Conservation (phyloP, 2,113 vertebrate genomes). For the Cryptoleucopteryx plumbea region DNA sequence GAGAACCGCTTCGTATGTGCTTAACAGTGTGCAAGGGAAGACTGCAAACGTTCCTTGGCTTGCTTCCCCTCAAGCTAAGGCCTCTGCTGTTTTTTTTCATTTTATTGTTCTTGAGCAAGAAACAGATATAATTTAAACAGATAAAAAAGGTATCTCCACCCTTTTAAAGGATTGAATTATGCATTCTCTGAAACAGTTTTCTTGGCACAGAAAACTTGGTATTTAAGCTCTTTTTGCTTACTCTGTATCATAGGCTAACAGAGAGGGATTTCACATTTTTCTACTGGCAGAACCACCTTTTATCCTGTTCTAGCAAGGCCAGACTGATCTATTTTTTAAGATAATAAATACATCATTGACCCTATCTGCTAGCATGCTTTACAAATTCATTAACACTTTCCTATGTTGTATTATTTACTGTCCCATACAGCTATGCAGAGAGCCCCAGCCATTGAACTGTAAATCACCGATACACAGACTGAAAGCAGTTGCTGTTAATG, state of each 20-base stretch:
- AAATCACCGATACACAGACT: conserved; percentile 11
- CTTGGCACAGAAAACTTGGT: background rate
- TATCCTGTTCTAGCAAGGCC: conserved; percentile 28
- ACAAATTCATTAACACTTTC: conserved; percentile 13
- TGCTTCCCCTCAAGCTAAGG: background rate
- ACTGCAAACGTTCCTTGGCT: background rate
- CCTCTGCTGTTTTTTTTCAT: background rate
- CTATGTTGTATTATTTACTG: conserved; percentile 42
- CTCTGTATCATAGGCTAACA: background rate
- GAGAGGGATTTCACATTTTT: background rate
- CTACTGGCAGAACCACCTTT: conserved; percentile 35
- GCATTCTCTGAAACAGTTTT: background rate
- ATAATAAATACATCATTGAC: conserved; percentile 31
- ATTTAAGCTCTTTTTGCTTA: background rate
- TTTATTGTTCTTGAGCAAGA: background rate
- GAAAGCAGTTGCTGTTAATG: conserved; percentile 15
- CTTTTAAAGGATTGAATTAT: background rate
- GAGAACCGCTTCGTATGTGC: background rate
- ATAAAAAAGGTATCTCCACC: background rate
- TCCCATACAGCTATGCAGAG: background rate
- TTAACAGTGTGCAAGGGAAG: background rate
- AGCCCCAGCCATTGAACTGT: background rate
- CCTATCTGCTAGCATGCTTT: conserved; percentile 26
- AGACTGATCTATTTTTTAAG: conserved; percentile 42
- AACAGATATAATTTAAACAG: background rate